These are phyloP conservation scores for Osmerus eperlanus DNA, from an alignment of 2,113 vertebrate species.

Conservation along the genomic window DNA sequence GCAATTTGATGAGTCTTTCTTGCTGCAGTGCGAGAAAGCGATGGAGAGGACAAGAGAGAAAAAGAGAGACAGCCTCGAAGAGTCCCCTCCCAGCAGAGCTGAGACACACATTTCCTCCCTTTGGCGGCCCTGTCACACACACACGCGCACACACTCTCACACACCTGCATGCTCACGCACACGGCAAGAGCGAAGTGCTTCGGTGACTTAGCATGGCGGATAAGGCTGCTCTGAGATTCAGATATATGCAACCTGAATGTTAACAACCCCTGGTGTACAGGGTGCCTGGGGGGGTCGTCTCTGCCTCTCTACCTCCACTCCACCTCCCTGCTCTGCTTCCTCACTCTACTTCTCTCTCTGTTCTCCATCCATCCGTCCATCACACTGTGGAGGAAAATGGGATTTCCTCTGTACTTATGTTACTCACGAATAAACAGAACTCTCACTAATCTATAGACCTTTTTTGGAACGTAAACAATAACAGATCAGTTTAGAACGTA, in stretches of 20 bases:
- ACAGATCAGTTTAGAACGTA: no score
- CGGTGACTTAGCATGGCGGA: constrained; percentile 57
- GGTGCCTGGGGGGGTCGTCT: constrained; percentile 49
- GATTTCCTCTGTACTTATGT: no score
- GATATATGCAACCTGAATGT: constrained; percentile 73
- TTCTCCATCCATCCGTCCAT: constrained; percentile 4
- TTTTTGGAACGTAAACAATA: no score
- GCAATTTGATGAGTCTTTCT: constrained; percentile 74
- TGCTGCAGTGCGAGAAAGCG: constrained; percentile 69
- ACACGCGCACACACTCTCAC: constrained; percentile 24
- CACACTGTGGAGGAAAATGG: constrained; percentile 9
- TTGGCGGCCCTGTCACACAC: constrained; percentile 1
- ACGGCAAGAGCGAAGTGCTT: constrained; percentile 49
- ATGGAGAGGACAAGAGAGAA: constrained; percentile 29
- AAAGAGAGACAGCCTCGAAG: constrained; percentile 1
- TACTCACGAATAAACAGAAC: no score
- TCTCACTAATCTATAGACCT: no score
- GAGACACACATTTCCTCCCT: constrained; percentile 43
- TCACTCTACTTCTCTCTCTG: constrained; percentile 7
- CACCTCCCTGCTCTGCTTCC: constrained; percentile 20
- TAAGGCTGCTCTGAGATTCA: constrained; percentile 69
- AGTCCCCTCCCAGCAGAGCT: constrained; percentile 36
- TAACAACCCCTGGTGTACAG: constrained; percentile 68
- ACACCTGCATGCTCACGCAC: constrained; percentile 8
- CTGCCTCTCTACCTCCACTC: constrained; percentile 41